phyloP scores from a whole-genome alignment of 1,140 invertebrate species.

The Leptestheria dahalacensis region DNA sequence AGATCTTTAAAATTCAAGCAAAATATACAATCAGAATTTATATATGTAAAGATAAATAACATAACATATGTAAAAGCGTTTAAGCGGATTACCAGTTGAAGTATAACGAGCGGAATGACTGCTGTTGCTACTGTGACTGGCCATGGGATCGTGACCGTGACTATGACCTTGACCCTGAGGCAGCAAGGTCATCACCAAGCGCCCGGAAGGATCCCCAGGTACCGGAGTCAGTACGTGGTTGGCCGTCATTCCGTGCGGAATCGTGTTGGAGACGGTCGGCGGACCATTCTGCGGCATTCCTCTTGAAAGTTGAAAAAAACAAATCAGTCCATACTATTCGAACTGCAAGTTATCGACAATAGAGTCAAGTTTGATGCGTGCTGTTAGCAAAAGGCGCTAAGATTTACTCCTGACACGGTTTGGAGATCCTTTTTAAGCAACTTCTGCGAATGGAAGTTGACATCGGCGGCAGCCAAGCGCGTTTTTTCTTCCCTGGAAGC shows the following conservation, averaged over 20 bases:
- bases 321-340: neutral
- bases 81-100: neutral
- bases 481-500: too few species aligned
- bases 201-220: constrained; percentile 11
- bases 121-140: neutral
- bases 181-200: constrained; percentile 14
- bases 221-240: constrained; percentile 13
- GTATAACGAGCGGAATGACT: neutral
- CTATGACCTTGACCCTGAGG: constrained; percentile 6
- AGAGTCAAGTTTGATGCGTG: too few species aligned
- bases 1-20: too few species aligned
- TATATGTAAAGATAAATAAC: too few species aligned
- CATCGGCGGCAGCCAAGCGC: too few species aligned
- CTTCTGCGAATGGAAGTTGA: too few species aligned
- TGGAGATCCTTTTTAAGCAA: too few species aligned
- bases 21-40: too few species aligned
- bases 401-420: neutral
- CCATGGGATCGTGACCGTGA: neutral
- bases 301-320: neutral
- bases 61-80: too few species aligned
- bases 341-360: neutral
- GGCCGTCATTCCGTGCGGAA: neutral
- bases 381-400: too few species aligned
- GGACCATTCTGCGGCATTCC: constrained; percentile 3
- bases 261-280: neutral